Evolutionary conservation across 1,140 invertebrate species (phyloP).

Genomic region (Orchesella cincta): DNA sequence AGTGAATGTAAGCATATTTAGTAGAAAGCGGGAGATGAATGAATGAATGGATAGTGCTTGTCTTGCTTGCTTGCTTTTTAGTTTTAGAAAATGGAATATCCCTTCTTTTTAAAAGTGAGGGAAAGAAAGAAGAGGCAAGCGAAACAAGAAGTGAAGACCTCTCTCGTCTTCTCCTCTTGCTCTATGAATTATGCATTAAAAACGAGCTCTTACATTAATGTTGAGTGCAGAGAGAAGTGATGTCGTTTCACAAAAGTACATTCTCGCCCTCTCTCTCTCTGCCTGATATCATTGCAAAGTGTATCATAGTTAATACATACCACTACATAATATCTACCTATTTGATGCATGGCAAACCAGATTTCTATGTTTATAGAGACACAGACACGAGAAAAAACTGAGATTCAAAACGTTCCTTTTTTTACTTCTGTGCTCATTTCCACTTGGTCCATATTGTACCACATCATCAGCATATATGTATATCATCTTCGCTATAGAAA

Average conservation of each 20-base stretch:
- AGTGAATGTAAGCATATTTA: no score
- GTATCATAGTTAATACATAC: no score
- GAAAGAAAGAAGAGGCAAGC: background rate
- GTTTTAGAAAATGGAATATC: background rate
- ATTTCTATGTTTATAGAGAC: background rate
- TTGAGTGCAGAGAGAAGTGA: slow-evolving; percentile 15
- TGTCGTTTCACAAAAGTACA: no score
- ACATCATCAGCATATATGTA: background rate
- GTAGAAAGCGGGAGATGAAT: background rate
- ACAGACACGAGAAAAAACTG: background rate
- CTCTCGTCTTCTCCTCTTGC: slow-evolving; percentile 20
- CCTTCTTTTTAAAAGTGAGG: background rate
- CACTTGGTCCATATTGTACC: background rate
- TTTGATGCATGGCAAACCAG: no score
- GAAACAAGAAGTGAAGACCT: background rate
- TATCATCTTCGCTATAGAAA: background rate
- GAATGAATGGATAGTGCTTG: background rate
- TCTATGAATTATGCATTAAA: slow-evolving; percentile 26
- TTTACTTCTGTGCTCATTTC: background rate
- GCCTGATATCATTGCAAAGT: background rate
- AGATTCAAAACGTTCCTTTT: background rate
- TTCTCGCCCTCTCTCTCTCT: background rate
- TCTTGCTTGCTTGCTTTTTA: background rate
- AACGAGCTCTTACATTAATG: slow-evolving; percentile 16
- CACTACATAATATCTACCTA: no score